Evolutionary conservation across 1,140 invertebrate species (phyloP), one percentile per base, ranked within the genome.

Genomic region (Dermatophagoides farinae): DNA sequence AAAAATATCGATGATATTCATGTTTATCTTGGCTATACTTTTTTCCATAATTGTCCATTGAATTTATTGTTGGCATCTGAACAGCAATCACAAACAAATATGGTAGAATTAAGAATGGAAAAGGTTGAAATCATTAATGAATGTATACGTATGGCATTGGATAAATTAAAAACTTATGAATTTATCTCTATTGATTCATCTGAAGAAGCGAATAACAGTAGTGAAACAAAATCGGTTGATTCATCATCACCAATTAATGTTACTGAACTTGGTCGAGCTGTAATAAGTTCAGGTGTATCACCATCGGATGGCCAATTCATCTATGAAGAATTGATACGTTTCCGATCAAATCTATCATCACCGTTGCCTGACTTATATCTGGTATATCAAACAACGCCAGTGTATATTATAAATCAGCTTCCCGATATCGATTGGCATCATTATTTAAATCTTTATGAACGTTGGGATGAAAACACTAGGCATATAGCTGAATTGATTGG

Each of bases 321-420:
- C 18, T 88, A 96, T 68, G 79, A 81, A 66, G 92, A 97, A 71
- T 70, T 97, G n/a, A 81, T 90, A 69, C 85, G 82, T 72, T 89
- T 92, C 0, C 75, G 89, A 46, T 80, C 83, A 67, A 86, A 83
- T 67, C 85, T 98, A 71, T n/a, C n/a, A n/a, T 88, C 91, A 0
- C 73, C 97, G 10, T 89, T 96, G 68, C 88, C 83, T 65, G 92
- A 98, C 69, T 76, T 98, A 0, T 93, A 98, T 73, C 78, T 97
- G 39, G 80, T 97, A 51, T 97, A 97, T 73, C 74, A 92, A 66
- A 86, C 91, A 4, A 68, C 64, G 14, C 67, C 67, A 38, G 61
- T 60, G 1, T 60, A 66, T 58, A 20, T 67, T 10, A 52, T 57
- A 23, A 63, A 67, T 8, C 64, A 66, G 53, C 44, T 67, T 22